Conservation (phyloP, 1,140 invertebrate species). For the Drosophila persimilis region DNA sequence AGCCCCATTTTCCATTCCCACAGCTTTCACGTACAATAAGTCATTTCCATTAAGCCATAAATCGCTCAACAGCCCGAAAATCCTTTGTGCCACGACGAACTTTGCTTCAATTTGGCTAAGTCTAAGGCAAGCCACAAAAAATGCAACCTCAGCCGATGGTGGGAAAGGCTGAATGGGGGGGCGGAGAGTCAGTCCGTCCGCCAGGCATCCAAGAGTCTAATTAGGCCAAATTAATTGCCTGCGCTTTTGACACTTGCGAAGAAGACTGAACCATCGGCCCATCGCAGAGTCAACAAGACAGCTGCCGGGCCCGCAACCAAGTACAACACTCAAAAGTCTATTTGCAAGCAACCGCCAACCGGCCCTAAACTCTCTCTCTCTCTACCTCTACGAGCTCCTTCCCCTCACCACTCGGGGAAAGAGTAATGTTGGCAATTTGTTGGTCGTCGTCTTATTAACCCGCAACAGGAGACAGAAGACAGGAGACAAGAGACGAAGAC, state of each 20-base stretch:
- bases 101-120: constrained; percentile 37
- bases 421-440: constrained; percentile 81
- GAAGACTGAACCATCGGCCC: constrained; percentile 50
- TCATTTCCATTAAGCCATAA: constrained; percentile 58
- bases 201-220: constrained; percentile 71
- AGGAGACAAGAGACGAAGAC: constrained; percentile 40
- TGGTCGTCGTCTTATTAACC: constrained; percentile 76
- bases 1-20: not conserved
- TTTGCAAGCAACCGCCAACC: constrained; percentile 49
- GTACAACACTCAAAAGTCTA: constrained; percentile 79
- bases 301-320: constrained; percentile 45
- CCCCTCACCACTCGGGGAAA: constrained; percentile 18
- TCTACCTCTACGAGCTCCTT: not conserved
- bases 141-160: constrained; percentile 49
- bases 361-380: not conserved
- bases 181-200: constrained; percentile 20
- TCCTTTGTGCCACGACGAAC: constrained; percentile 56
- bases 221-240: constrained; percentile 79
- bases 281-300: constrained; percentile 59
- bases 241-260: constrained; percentile 78
- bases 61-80: constrained; percentile 66
- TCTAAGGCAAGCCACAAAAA: constrained; percentile 64
- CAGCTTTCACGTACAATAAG: constrained; percentile 17
- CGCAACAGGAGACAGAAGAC: constrained; percentile 59
- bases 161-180: not conserved